phyloP scores from a whole-genome alignment of 2,888 invertebrate species.

The Plagodis dolabraria region DNA sequence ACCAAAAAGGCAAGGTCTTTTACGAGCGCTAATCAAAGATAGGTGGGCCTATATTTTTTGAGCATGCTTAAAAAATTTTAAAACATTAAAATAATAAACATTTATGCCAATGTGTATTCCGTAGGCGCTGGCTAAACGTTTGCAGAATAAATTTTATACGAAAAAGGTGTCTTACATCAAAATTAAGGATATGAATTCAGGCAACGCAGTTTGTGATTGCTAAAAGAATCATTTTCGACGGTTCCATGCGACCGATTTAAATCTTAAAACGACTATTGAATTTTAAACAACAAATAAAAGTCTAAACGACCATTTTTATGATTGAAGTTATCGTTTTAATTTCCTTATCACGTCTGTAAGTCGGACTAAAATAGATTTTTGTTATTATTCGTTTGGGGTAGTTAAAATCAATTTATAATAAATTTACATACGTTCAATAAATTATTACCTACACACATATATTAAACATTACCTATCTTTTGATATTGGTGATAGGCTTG shows the following conservation, averaged over 20 bases:
- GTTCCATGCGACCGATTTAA: conserved; percentile 26
- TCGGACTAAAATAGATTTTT: conserved; percentile 16
- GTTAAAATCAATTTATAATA: background rate
- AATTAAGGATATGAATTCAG: conserved; percentile 8
- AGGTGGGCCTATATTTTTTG: conserved; percentile 1
- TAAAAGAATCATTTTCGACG: conserved; percentile 13
- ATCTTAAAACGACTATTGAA: conserved; percentile 23
- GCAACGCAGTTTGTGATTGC: conserved; percentile 5
- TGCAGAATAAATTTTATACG: conserved; percentile 11
- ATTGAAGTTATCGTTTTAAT: background rate
- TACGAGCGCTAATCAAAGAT: background rate
- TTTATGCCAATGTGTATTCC: conserved; percentile 8
- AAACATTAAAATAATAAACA: background rate
- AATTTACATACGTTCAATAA: background rate
- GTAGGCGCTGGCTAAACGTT: conserved; percentile 3
- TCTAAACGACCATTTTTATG: background rate
- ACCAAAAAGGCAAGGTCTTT: background rate
- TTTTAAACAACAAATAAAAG: conserved; percentile 15
- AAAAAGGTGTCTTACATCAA: background rate
- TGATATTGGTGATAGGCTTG: too few species aligned
- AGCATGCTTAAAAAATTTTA: too few species aligned
- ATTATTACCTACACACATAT: background rate
- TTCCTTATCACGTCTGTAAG: conserved; percentile 19
- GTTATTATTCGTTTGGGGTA: background rate
- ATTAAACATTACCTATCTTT: too few species aligned